Base-by-base conservation (phyloP, 2,888 invertebrate species). In the Tipula vernalis region DNA sequence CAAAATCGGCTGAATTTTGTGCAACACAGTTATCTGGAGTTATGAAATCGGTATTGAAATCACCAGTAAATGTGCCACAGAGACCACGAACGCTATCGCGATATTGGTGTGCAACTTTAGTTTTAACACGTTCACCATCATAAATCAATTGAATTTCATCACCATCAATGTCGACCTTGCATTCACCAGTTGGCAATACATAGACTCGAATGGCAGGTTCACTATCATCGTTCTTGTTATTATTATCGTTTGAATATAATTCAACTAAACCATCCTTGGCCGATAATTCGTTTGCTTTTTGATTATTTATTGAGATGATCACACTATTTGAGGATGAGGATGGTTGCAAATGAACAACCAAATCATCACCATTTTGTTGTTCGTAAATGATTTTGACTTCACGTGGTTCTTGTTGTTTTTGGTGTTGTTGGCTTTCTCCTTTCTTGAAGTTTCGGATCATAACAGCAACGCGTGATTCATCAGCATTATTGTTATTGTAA, bases 41-140 rank as follows among this genome's bases (percentile, higher is more conserved):
- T 13, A 91, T 90, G 89, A 94, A 94, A 88, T 95, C 95, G 87
- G 94, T 93, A 85, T 91, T 90, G n/a, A 91, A 88, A 84, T 95
- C 93, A 12, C 93, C 93, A 88, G 93, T 93, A 92, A 93, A 94
- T 88, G 92, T 92, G 10, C 95, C 96, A 89, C 95, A 95, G 71
- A 96, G 92, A 87, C 96, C 96, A 87, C 93, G 92, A 42, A 94
- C 91, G 84, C 92, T 91, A 88, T 93, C 93, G 51, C 94, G 93
- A 90, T 94, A 93, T 10, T 15, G n/a, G 47, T 92, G 89, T 57
- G 91, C 89, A 0, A 92, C 89, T 0, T 91, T 88, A 5, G 93
- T 88, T 1, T 93, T 92, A n/a, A 94, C 89, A 47, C 93, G 92
- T 87, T 92, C 89, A 28, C 95, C 95, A 89, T 95, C 94, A 89